Evolutionary conservation across 64 coral and sea anemone species (phyloP).

Genomic region (Stichodactyla helianthus): DNA sequence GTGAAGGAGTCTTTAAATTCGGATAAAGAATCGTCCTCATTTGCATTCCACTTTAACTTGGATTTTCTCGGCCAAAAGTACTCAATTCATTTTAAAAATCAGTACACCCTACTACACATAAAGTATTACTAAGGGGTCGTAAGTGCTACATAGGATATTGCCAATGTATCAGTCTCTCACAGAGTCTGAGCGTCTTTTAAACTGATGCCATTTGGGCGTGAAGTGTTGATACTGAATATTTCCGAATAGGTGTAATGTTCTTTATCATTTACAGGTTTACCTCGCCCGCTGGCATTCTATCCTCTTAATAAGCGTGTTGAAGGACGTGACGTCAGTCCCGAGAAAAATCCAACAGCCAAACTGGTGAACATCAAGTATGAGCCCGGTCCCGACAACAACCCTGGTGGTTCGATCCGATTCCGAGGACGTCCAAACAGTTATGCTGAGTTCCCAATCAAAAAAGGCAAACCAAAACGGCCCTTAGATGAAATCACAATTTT

Average conservation of each 20-base stretch:
- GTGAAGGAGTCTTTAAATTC: no score
- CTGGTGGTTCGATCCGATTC: slow-evolving; percentile 27
- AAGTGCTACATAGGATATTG: no score
- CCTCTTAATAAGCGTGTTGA: slow-evolving; percentile 25
- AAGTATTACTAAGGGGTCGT: no score
- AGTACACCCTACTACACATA: no score
- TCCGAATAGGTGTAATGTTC: neutral
- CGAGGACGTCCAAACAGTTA: slow-evolving; percentile 31
- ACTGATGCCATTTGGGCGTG: no score
- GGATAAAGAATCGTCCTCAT: no score
- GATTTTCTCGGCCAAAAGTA: no score
- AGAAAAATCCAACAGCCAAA: slow-evolving; percentile 44
- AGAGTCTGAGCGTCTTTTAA: no score
- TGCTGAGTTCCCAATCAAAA: slow-evolving; percentile 36
- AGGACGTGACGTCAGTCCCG: slow-evolving; percentile 41
- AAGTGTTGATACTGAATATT: no score
- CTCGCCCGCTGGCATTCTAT: slow-evolving; percentile 67
- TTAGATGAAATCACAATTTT: slow-evolving; percentile 29
- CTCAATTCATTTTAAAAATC: no score
- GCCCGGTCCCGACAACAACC: slow-evolving; percentile 26
- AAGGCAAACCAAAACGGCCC: slow-evolving; percentile 28
- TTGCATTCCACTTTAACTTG: no score
- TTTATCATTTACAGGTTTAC: slow-evolving; percentile 40
- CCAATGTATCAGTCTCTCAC: no score
- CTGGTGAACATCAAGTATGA: slow-evolving; percentile 8